A percentile compares a stretch with the other conserved stretches of the same genome.
Evolutionary conservation across 2,113 vertebrate species (phyloP).

Genomic region (Agelaius phoeniceus): DNA sequence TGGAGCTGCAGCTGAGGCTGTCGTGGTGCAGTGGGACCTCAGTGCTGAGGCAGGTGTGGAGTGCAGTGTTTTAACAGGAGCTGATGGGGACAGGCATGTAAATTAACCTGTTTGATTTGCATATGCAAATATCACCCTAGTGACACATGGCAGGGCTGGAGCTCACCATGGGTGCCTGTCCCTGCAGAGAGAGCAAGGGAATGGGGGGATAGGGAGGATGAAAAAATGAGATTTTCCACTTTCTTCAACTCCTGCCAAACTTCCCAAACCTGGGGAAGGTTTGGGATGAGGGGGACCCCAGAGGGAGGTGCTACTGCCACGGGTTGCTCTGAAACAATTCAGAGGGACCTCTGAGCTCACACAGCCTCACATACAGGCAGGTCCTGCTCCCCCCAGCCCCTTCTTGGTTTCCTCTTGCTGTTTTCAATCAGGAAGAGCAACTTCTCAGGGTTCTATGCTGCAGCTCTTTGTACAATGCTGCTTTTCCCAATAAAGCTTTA

Average conservation of each 20-base stretch:
- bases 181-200: not conserved
- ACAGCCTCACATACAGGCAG: not conserved
- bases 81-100: not conserved
- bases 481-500: not conserved
- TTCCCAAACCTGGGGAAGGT: not conserved
- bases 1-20: not conserved
- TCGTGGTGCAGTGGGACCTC: rapidly evolving
- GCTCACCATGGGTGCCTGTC: rapidly evolving
- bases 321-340: not conserved
- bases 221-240: not conserved
- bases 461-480: not conserved
- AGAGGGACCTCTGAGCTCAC: not conserved
- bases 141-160: not conserved
- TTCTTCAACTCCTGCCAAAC: not conserved
- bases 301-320: not conserved
- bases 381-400: not conserved
- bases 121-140: not conserved
- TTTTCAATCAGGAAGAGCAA: rapidly evolving
- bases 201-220: too few species aligned
- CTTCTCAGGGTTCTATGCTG: rapidly evolving
- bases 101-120: not conserved
- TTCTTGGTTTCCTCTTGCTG: not conserved
- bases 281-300: rapidly evolving
- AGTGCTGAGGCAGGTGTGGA: rapidly evolving
- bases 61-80: not conserved